Conservation (phyloP, 1,140 invertebrate species). For the Drosophila yakuba region DNA sequence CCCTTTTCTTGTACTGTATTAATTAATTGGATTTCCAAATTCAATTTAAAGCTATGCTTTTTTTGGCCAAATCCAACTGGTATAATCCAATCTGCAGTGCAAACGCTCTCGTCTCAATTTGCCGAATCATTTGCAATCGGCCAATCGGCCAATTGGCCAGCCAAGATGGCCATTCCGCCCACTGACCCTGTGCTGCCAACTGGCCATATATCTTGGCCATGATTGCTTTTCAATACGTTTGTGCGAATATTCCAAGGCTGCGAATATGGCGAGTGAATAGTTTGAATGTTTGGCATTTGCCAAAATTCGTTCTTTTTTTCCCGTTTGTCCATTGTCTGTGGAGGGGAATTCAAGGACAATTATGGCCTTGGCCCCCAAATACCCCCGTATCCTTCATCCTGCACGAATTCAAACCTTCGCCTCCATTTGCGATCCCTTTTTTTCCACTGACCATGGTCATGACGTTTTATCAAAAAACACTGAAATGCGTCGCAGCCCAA, state of each 20-base stretch:
- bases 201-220: constrained; percentile 55
- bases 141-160: constrained; percentile 31
- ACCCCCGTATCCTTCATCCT: neutral
- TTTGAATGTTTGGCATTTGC: constrained; percentile 55
- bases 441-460: constrained; percentile 12
- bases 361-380: constrained; percentile 8
- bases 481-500: constrained; percentile 52
- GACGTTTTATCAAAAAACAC: constrained; percentile 46
- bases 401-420: constrained; percentile 4
- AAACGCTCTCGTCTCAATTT: constrained; percentile 30
- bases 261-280: neutral
- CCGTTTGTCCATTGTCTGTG: constrained; percentile 8
- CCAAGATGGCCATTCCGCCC: constrained; percentile 12
- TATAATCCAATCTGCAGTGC: constrained; percentile 24
- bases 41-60: constrained; percentile 17
- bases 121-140: constrained; percentile 39
- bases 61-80: neutral
- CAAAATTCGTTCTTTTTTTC: constrained; percentile 21
- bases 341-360: constrained; percentile 56
- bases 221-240: constrained; percentile 54
- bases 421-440: constrained; percentile 21
- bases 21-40: constrained; percentile 33
- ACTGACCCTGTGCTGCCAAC: constrained; percentile 32
- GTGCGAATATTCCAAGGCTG: constrained; percentile 34
- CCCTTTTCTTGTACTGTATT: neutral